Conservation (phyloP, 1,140 invertebrate species). For the Lycorma delicatula region DNA sequence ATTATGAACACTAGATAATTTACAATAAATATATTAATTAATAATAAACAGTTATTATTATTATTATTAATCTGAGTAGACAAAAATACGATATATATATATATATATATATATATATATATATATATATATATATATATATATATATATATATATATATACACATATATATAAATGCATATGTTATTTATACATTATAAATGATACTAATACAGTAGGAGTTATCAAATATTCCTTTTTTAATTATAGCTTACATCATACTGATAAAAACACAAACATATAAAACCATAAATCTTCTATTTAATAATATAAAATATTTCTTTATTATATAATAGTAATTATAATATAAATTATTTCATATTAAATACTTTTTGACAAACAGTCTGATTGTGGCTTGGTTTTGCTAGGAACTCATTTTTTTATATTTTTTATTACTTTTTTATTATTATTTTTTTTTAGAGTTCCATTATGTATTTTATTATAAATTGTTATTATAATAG, state of each 20-base stretch:
- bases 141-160: background rate
- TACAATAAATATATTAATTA: too few relatives aligned
- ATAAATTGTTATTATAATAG: conserved; percentile 3
- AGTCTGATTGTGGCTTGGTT: conserved; percentile 24
- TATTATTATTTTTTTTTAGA: background rate
- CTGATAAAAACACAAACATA: background rate
- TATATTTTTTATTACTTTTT: conserved; percentile 4
- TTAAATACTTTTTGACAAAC: conserved; percentile 23
- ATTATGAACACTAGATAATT: too few relatives aligned
- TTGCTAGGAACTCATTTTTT: conserved; percentile 3
- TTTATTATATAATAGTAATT: conserved; percentile 12
- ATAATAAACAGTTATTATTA: too few relatives aligned
- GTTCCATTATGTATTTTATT: background rate
- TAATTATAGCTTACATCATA: background rate
- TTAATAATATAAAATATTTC: conserved; percentile 4
- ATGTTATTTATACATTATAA: background rate
- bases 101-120: too few relatives aligned
- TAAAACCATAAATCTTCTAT: background rate
- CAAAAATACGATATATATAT: too few relatives aligned
- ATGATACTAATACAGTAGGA: too few relatives aligned
- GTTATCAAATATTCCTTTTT: background rate
- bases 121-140: background rate
- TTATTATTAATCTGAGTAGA: too few relatives aligned
- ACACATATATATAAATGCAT: background rate
- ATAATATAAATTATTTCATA: conserved; percentile 14